Evolutionary conservation across 2,113 vertebrate genomes (phyloP).

Genomic region (Eonycteris spelaea): DNA sequence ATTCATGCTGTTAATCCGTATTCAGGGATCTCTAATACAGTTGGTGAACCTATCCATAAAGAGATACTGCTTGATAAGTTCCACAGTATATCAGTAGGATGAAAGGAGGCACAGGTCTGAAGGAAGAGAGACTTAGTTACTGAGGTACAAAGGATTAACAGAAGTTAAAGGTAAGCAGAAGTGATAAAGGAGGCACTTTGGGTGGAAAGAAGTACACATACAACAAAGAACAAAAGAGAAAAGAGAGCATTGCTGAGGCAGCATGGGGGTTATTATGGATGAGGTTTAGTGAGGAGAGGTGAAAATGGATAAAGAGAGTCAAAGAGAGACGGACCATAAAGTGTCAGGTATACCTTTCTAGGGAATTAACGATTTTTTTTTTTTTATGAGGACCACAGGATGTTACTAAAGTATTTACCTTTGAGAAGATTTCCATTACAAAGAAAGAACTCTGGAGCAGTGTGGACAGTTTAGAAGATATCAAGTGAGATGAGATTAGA

Average conservation of each 20-base stretch:
- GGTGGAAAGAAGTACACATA: not conserved
- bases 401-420: not conserved
- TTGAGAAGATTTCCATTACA: not conserved
- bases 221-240: not conserved
- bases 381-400: not conserved
- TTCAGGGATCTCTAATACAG: not conserved
- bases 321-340: not conserved
- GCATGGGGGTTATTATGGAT: not conserved
- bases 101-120: not conserved
- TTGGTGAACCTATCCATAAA: not conserved
- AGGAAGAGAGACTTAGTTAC: not conserved
- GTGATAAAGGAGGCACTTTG: not conserved
- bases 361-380: not conserved
- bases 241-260: not conserved
- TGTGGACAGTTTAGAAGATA: not conserved
- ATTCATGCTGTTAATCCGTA: not conserved
- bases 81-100: not conserved
- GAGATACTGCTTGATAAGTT: not conserved
- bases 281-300: not conserved
- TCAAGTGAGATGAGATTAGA: not conserved
- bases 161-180: not conserved
- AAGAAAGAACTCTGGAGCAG: not conserved
- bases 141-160: not conserved
- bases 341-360: not conserved
- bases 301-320: not conserved